phyloP scores from a whole-genome alignment of 2,888 invertebrate species.

The Archaeoteleia sp. region DNA sequence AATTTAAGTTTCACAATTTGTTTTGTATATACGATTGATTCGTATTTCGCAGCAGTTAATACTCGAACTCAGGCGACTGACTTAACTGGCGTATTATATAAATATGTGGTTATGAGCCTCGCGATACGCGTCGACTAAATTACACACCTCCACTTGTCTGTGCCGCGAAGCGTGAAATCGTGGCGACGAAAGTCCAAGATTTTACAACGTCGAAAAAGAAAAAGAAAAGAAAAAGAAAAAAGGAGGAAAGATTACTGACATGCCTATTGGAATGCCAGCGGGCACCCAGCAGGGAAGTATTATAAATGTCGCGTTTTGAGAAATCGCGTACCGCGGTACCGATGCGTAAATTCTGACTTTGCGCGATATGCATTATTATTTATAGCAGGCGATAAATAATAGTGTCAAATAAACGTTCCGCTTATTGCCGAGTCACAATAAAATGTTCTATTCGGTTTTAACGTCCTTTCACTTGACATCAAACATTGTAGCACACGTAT shows the following conservation, averaged over 20 bases:
- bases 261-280: constrained; percentile 21
- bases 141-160: constrained; percentile 56
- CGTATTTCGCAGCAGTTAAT: constrained; percentile 14
- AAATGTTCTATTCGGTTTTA: constrained; percentile 13
- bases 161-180: constrained; percentile 63
- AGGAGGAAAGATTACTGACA: constrained; percentile 1
- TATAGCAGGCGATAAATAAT: constrained; percentile 8
- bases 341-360: not conserved
- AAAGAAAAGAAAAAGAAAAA: no score
- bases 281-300: constrained; percentile 10
- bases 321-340: not conserved
- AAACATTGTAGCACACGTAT: no score
- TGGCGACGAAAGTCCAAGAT: constrained; percentile 59
- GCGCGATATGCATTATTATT: not conserved
- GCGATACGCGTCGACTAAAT: constrained; percentile 53
- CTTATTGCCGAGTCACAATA: constrained; percentile 6
- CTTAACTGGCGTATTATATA: constrained; percentile 36
- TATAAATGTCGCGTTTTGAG: not conserved
- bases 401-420: constrained; percentile 15
- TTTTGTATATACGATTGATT: constrained; percentile 6
- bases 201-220: no score
- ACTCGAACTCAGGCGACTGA: constrained; percentile 18
- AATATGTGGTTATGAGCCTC: constrained; percentile 44
- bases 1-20: constrained; percentile 43
- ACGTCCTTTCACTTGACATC: constrained; percentile 34